phyloP scores from a whole-genome alignment of 2,888 invertebrate species.

The Pseudococcus viburni region DNA sequence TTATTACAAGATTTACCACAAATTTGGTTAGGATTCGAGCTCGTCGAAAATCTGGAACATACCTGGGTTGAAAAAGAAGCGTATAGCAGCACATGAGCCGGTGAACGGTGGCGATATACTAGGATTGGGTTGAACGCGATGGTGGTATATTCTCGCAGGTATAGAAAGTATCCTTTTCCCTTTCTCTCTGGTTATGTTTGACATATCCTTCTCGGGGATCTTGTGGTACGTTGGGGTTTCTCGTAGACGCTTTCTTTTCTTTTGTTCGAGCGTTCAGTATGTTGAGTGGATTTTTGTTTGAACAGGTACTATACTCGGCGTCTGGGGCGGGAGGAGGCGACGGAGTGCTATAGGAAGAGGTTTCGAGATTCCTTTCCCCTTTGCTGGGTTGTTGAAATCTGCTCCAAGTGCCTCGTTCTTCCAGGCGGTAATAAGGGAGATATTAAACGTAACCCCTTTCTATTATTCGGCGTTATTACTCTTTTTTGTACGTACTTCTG shows the following conservation, averaged over 20 bases:
- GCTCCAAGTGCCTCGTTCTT: constrained; percentile 21
- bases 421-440: neutral
- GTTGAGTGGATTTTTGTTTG: constrained; percentile 23
- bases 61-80: neutral
- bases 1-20: neutral
- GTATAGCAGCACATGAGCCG: neutral
- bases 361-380: constrained; percentile 39
- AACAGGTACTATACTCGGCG: constrained; percentile 38
- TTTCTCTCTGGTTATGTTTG: constrained; percentile 17
- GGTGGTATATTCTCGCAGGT: constrained; percentile 3
- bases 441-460: constrained; percentile 44
- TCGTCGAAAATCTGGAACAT: neutral
- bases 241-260: constrained; percentile 59
- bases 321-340: neutral
- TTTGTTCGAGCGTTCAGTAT: constrained; percentile 34
- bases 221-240: constrained; percentile 20
- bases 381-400: neutral
- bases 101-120: constrained; percentile 36
- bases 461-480: constrained; percentile 18
- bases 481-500: neutral
- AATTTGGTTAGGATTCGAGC: neutral
- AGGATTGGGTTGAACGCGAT: neutral
- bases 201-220: constrained; percentile 1
- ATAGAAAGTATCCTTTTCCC: constrained; percentile 40
- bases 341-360: neutral